Evolutionary conservation across 2,888 invertebrate genomes (phyloP), one percentile per base, ranked within the genome.

Genomic region (Sarcophaga carnaria): DNA sequence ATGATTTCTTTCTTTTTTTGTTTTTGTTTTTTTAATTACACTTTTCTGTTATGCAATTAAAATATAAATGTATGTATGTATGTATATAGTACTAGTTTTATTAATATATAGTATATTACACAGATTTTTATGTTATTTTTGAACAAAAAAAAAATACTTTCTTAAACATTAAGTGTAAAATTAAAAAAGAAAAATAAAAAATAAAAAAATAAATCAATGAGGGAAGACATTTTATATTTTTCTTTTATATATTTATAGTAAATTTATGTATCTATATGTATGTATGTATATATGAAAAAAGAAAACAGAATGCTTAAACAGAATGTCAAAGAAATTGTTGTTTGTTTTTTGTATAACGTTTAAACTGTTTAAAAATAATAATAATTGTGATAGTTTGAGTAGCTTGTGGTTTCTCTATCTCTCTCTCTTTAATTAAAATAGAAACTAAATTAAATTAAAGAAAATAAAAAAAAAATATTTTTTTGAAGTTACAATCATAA

Each of bases 181-280:
- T 77, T 5, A 60, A 37, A 62, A 59, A 59, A 71, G 62, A 75
- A 60, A 62, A 11, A 49, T 47, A 22, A 63, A 20, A 20, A 62
- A 17, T 17, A 14, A 62, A 74, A 63, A 71, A 76, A 74, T 78
- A 78, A 82, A 82, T 85, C 70, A 75, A 75, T 74, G 67, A 75
- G 84, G 84, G 80, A 85, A 84, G 84, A 84, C 84, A 17, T 62
- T 66, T 80, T 66, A 66, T 76, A 14, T 54, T 64, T 49, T n/a
- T 37, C 70, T 63, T 20, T 74, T 78, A 37, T 63, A 54, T 64
- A 17, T 47, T 59, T 69, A 69, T 63, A 71, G 49, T 66, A 75
- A 74, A 74, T 63, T 63, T 74, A 63, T 69, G 63, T 49, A 47
- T 77, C 27, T 84, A 72, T 59, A 74, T 76, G 63, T 67, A 17